Evolutionary conservation across 2,888 invertebrate genomes (phyloP).

Genomic region (Cactoblastis cactorum): DNA sequence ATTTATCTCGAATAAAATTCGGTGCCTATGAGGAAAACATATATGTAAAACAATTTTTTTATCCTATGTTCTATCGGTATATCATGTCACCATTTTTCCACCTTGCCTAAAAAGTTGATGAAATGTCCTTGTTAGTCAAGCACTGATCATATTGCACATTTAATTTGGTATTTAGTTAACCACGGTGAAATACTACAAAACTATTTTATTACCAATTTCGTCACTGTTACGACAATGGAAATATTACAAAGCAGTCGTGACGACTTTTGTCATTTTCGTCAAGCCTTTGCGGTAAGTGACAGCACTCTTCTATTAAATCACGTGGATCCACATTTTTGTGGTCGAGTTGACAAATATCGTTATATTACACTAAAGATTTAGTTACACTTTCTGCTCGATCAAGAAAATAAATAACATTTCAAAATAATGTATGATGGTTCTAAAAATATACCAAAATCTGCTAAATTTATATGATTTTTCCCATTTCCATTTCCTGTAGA

Average conservation of each 20-base stretch:
- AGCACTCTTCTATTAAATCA: constrained; percentile 8
- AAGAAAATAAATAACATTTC: background rate
- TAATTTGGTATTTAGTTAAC: too few species aligned
- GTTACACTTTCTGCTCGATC: background rate
- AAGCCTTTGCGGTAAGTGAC: constrained; percentile 24
- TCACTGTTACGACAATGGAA: constrained; percentile 22
- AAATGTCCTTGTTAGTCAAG: too few species aligned
- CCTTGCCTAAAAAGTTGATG: too few species aligned
- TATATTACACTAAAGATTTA: background rate
- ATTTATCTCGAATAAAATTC: too few species aligned
- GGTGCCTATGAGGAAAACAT: too few species aligned
- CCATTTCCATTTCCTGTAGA: too few species aligned
- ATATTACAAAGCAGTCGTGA: constrained; percentile 47
- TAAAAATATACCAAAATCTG: too few species aligned
- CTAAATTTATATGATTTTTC: too few species aligned
- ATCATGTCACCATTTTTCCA: too few species aligned
- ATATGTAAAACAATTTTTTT: too few species aligned
- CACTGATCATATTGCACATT: too few species aligned
- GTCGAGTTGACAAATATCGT: constrained; percentile 3
- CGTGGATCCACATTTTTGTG: constrained; percentile 15
- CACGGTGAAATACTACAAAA: background rate
- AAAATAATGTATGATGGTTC: background rate
- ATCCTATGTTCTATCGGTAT: too few species aligned
- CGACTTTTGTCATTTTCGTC: constrained; percentile 44
- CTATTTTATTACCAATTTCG: constrained; percentile 5